These are phyloP conservation scores for Epirrhoe tristata DNA, from an alignment of 2,888 invertebrate species.

Conservation along the genomic window DNA sequence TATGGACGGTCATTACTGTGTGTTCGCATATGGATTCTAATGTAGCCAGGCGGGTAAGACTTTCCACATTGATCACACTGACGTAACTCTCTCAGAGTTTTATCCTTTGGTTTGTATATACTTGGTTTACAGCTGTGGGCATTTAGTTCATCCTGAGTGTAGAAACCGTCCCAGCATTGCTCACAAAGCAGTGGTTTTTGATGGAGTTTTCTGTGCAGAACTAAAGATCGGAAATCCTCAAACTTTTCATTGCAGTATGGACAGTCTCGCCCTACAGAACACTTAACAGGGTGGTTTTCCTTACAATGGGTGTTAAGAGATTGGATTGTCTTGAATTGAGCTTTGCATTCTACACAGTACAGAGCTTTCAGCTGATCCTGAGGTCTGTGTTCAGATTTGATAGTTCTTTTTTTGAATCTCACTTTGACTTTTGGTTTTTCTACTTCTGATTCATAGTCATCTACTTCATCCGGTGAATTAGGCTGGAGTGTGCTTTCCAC, in stretches of 20 bases:
- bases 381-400: slow-evolving; percentile 44
- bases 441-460: slow-evolving; percentile 62
- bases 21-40: slow-evolving; percentile 77
- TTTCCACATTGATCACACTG: slow-evolving; percentile 83
- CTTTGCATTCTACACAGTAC: slow-evolving; percentile 78
- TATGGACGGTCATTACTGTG: slow-evolving; percentile 73
- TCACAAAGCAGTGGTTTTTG: slow-evolving; percentile 75
- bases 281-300: slow-evolving; percentile 68
- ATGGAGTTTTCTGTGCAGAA: slow-evolving; percentile 75
- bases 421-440: slow-evolving; percentile 51
- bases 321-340: slow-evolving; percentile 63
- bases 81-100: slow-evolving; percentile 60
- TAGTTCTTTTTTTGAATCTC: slow-evolving; percentile 49
- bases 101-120: slow-evolving; percentile 58
- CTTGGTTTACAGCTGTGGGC: slow-evolving; percentile 70
- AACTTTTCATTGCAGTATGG: slow-evolving; percentile 79
- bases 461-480: slow-evolving; percentile 57
- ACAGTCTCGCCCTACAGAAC: slow-evolving; percentile 70
- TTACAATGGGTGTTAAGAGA: slow-evolving; percentile 67
- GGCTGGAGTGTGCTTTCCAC: slow-evolving; percentile 51
- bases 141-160: slow-evolving; percentile 57
- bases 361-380: slow-evolving; percentile 54
- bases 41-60: slow-evolving; percentile 79
- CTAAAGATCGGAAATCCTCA: slow-evolving; percentile 74
- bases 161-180: slow-evolving; percentile 79